These are phyloP conservation scores for Watsonalla binaria DNA, from an alignment of 2,888 invertebrate genomes.

Conservation along the genomic window DNA sequence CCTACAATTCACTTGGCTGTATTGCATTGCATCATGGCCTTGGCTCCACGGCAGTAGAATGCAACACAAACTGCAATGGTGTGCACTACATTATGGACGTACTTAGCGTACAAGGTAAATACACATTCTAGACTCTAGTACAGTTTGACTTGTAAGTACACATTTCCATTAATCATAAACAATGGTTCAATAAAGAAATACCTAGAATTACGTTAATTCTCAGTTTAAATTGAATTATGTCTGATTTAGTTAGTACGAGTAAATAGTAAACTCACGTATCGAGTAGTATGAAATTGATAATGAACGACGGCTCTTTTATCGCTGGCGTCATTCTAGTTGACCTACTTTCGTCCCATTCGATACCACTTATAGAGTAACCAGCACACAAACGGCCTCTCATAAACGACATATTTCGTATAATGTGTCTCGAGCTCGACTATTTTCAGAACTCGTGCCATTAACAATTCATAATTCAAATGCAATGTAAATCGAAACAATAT, in stretches of 20 bases:
- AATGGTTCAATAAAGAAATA: not conserved
- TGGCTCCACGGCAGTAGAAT: slow-evolving; percentile 63
- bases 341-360: slow-evolving; percentile 68
- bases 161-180: not conserved
- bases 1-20: slow-evolving; percentile 53
- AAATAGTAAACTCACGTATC: slow-evolving; percentile 14
- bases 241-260: slow-evolving; percentile 9
- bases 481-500: slow-evolving; percentile 28
- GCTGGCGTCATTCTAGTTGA: slow-evolving; percentile 71
- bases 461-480: slow-evolving; percentile 32
- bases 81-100: slow-evolving; percentile 29
- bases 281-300: slow-evolving; percentile 62
- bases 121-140: not conserved
- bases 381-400: slow-evolving; percentile 51
- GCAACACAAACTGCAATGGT: slow-evolving; percentile 54
- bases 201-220: not conserved
- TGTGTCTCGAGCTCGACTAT: slow-evolving; percentile 25
- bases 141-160: not conserved
- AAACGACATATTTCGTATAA: slow-evolving; percentile 41
- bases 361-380: slow-evolving; percentile 55
- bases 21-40: slow-evolving; percentile 73
- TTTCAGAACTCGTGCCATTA: slow-evolving; percentile 33
- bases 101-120: slow-evolving; percentile 1
- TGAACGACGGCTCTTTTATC: slow-evolving; percentile 70
- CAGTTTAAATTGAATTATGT: too few species aligned